Evolutionary conservation across 1,140 invertebrate genomes (phyloP), one percentile per base, ranked within the genome.

Genomic region (Aradophagus sp.): DNA sequence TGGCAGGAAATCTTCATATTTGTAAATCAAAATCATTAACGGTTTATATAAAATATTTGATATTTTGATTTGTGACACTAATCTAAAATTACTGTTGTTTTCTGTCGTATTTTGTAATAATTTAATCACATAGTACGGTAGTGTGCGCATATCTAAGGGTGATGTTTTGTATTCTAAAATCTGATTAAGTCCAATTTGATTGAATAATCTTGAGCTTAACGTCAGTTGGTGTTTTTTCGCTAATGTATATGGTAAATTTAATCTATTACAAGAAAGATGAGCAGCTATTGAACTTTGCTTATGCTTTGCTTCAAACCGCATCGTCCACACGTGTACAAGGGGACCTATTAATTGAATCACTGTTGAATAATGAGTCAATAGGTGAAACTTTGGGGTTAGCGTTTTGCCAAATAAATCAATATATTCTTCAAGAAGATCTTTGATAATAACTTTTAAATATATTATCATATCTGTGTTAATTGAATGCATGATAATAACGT

Each of bases 221-320:
- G 35, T 10, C 8, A 67, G 10, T 26, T 68, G 47, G 27, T 47
- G 4, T 32, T 19, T 53, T 11, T 68, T 68, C 5, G 47, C 39
- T 2, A 68, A 1, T 7, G 23, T 59, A 2, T 16, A 39, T 8
- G 42, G 55, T 13, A 48, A 15, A 48, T 68, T 68, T 7, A 29
- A 34, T 29, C 65, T 8, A 13, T 47, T 48, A 29, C 41, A 27
- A 14, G 48, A 48, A 10, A 55, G 19, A 12, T 68, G 41, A 2
- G 44, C 35, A 19, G 0, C 11, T 13, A 66, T 31, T 66, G 39
- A 56, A 26, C 17, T 27, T 39, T 48, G 19, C 15, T 56, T 62
- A 19, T 69, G 56, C 13, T 62, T 69, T 1, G 50, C 50, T 50
- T 69, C 56, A 8, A 38, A 56, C n/a, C 56, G 48, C 56, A 69